phyloP scores from a whole-genome alignment of 2,797 vertebrate genomes.

The Parauchenoglanis ngamensis region DNA sequence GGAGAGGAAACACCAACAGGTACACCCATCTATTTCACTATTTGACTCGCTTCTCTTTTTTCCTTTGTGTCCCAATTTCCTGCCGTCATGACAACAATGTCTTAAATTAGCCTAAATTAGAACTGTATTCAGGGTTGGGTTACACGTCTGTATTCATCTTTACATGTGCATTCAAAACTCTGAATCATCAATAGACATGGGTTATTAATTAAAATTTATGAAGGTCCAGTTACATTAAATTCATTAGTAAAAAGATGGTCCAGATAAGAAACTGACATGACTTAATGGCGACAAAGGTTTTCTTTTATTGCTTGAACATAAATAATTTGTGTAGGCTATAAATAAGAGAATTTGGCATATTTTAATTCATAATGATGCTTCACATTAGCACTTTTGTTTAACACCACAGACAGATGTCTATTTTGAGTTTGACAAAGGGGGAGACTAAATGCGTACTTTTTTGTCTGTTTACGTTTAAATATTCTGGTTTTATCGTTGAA shows the following conservation, averaged over 20 bases:
- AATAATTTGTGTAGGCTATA: background rate
- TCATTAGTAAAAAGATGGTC: background rate
- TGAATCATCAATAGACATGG: background rate
- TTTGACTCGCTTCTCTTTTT: background rate
- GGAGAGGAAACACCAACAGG: conserved; percentile 81
- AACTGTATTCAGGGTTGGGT: background rate
- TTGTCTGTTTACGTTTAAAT: background rate
- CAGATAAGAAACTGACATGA: background rate
- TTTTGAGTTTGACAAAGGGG: background rate
- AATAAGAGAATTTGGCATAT: background rate
- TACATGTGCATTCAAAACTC: background rate
- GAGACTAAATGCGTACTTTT: background rate
- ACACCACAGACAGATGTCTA: background rate
- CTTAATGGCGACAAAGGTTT: background rate
- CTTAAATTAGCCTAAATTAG: background rate
- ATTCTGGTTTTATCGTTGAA: background rate
- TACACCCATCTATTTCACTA: conserved; percentile 53
- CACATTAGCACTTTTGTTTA: background rate
- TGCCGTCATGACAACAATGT: background rate
- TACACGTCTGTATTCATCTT: background rate
- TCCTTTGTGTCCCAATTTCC: background rate
- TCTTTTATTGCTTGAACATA: background rate
- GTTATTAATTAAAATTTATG: background rate
- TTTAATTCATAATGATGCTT: background rate
- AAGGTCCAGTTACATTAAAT: background rate